Percentiles rank a stretch among this genome's conserved stretches.
phyloP scores from a whole-genome alignment of 2,888 invertebrate genomes.

The Latrodectus elegans region DNA sequence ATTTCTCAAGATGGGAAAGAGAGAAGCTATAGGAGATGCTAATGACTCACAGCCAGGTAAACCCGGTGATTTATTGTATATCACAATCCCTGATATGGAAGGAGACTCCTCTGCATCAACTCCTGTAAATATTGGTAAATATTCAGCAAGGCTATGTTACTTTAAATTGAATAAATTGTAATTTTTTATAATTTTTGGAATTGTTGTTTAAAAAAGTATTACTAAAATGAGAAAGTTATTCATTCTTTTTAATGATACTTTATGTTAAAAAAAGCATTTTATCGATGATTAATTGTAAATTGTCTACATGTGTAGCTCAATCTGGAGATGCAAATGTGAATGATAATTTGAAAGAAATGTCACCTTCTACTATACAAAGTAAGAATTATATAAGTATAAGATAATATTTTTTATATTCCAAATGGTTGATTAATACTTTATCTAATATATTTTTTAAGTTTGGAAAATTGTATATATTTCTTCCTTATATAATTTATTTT shows the following conservation, averaged over 20 bases:
- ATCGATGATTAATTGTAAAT: neutral
- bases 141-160: too few species aligned
- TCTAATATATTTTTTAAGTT: neutral
- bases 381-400: neutral
- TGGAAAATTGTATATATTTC: too few species aligned
- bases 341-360: slow-evolving; percentile 28
- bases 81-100: slow-evolving; percentile 34
- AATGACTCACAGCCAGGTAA: slow-evolving; percentile 44
- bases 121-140: slow-evolving; percentile 63
- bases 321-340: neutral
- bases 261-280: neutral
- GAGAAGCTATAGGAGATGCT: slow-evolving; percentile 29
- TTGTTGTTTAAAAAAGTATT: too few species aligned
- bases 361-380: slow-evolving; percentile 40
- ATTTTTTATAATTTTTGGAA: neutral
- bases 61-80: slow-evolving; percentile 49
- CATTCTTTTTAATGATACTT: too few species aligned
- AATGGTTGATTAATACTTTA: neutral
- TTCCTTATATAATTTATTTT: too few species aligned
- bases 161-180: neutral
- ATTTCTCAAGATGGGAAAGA: slow-evolving; percentile 71
- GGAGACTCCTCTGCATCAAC: slow-evolving; percentile 59
- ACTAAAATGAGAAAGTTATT: too few species aligned
- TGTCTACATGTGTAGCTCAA: neutral
- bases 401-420: neutral